phyloP scores from a whole-genome alignment of 2,888 invertebrate species.

The Sesamia inferens region DNA sequence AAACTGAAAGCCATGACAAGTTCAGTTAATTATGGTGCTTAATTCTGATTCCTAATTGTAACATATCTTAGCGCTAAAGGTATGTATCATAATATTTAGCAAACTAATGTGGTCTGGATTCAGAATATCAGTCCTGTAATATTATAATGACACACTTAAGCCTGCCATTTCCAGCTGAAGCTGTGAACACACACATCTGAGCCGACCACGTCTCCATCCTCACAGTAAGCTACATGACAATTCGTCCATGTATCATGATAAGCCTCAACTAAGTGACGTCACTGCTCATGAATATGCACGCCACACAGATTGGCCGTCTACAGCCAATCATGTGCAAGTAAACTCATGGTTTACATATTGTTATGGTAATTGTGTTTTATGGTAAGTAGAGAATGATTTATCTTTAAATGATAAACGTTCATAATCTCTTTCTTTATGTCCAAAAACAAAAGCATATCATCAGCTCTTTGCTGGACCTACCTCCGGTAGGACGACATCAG shows the following conservation, averaged over 20 bases:
- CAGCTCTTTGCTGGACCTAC: background rate
- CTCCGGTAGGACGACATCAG: background rate
- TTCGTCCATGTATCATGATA: slow-evolving; percentile 60
- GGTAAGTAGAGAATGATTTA: slow-evolving; percentile 29
- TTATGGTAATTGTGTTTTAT: slow-evolving; percentile 44
- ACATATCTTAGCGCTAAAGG: background rate
- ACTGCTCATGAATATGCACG: slow-evolving; percentile 62
- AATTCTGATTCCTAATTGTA: background rate
- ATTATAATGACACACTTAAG: slow-evolving; percentile 18
- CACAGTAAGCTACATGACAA: slow-evolving; percentile 44
- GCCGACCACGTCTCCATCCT: slow-evolving; percentile 40
- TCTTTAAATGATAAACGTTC: slow-evolving; percentile 30
- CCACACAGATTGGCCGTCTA: slow-evolving; percentile 59
- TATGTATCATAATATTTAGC: background rate
- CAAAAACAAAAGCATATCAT: background rate
- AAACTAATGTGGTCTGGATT: background rate
- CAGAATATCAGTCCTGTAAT: background rate
- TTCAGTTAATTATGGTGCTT: background rate
- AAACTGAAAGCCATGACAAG: background rate
- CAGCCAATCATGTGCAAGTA: slow-evolving; percentile 57
- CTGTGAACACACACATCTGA: slow-evolving; percentile 23
- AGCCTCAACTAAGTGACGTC: slow-evolving; percentile 59
- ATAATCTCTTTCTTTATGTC: background rate
- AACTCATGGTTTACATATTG: slow-evolving; percentile 48
- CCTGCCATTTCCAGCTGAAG: slow-evolving; percentile 5